Evolutionary conservation across 1,140 invertebrate species (phyloP), one percentile per base, ranked within the genome.

Genomic region (Frieseomelitta varia): DNA sequence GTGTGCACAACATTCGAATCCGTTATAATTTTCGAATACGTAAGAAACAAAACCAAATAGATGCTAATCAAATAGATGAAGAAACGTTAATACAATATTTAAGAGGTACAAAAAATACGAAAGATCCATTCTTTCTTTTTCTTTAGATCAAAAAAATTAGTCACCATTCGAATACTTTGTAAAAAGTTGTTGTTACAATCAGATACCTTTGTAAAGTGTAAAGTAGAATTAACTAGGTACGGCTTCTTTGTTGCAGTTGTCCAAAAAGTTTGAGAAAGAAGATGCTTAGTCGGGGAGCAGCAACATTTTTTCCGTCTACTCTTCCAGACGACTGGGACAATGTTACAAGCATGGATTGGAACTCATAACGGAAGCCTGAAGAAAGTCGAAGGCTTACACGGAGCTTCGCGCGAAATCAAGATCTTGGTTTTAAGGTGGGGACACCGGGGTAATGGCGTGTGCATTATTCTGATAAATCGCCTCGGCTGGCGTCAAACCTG

Each of bases 391-490:
- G 85, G 67, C 88, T 90, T 85, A 85, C 82, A 90, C 75, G 72
- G 82, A 75, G 87, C 79, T 87, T 78, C 72, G 85, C 82, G 88
- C 76, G 88, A 90, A 90, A 90, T 90, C 88, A 89, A 90, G 88
- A 90, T 90, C 88, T 87, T 75, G 88, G 88, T 87, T 89, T 87
- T 86, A 84, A 86, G 88, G 88, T 67, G 86, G 88, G 88, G 88
- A 90, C 88, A 90, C 88, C 72, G 77, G 61, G 88, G 85, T 90
- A 91, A 91, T 91, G 90, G 90, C 90, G 90, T 88, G 90, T 91
- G 90, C 88, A 87, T 91, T 91, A 91, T 91, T 91, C 90, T 91
- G 90, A 91, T 91, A 91, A 91, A 91, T 91, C 90, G 90, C 69
- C 74, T 76, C 61, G 83, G 68, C 90, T 85, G 87, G 83, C 90